A percentile compares a stretch with the other conserved stretches of the same genome.
Conservation (phyloP, 2,888 invertebrate species). For the Apamea epomidion region DNA sequence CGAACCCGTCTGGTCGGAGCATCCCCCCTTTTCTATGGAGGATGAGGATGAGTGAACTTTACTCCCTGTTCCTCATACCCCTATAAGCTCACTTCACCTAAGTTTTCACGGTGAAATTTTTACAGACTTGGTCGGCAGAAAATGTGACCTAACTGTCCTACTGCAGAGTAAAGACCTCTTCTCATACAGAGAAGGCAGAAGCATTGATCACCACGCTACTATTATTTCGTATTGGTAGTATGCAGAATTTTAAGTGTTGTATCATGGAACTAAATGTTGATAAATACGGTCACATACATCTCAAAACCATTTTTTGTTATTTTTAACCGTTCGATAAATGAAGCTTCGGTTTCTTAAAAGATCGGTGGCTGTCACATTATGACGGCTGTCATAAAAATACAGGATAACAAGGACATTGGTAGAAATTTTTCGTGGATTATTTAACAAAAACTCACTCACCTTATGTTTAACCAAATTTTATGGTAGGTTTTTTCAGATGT, state of each 20-base stretch:
- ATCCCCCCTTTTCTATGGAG: not conserved
- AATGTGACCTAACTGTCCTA: not conserved
- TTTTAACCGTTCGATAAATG: not conserved
- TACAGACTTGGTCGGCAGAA: not conserved
- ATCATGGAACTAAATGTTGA: not conserved
- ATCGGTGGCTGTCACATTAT: not conserved
- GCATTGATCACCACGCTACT: not conserved
- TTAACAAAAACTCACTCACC: no score
- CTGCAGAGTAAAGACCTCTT: not conserved
- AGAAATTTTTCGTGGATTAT: no score
- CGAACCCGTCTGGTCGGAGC: not conserved
- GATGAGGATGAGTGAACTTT: not conserved
- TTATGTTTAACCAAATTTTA: not conserved
- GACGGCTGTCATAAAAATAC: not conserved
- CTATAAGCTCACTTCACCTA: not conserved
- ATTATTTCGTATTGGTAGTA: not conserved
- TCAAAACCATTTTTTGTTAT: not conserved
- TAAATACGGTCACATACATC: conserved; percentile 3
- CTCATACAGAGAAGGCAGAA: not conserved
- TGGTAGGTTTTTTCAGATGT: conserved; percentile 1
- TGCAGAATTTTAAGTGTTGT: conserved; percentile 1
- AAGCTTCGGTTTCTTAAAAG: not conserved
- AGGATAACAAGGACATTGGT: not conserved
- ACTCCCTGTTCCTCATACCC: not conserved
- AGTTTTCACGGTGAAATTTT: not conserved